Evolutionary conservation across 2,888 invertebrate species (phyloP).

Genomic region (Synanthedon myopaeformis): DNA sequence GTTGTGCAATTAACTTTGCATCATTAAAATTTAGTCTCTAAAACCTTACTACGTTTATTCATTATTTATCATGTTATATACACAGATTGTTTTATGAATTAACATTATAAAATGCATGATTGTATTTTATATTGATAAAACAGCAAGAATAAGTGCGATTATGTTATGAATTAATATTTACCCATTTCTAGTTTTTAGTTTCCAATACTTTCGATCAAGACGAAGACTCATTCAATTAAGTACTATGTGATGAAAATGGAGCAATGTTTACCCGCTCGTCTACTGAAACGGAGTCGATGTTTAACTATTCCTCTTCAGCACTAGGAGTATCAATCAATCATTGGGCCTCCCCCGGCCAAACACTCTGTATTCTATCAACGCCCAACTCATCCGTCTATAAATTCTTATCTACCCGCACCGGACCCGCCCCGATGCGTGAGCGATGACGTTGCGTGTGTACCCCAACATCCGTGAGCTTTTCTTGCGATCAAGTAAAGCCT

Average conservation of each 20-base stretch:
- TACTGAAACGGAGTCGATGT: slow-evolving; percentile 16
- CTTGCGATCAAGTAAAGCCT: slow-evolving; percentile 17
- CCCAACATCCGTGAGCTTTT: slow-evolving; percentile 19
- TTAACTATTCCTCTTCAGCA: slow-evolving; percentile 33
- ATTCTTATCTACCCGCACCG: slow-evolving; percentile 52
- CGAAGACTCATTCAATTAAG: neutral
- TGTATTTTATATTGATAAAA: neutral
- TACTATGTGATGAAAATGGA: slow-evolving; percentile 4
- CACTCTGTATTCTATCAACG: slow-evolving; percentile 56
- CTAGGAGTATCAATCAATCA: slow-evolving; percentile 50
- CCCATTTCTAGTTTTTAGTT: too few species aligned
- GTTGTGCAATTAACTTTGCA: too few species aligned
- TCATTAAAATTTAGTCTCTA: too few species aligned
- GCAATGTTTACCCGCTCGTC: slow-evolving; percentile 9
- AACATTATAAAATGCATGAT: neutral
- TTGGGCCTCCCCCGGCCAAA: slow-evolving; percentile 30
- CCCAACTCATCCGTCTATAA: slow-evolving; percentile 51
- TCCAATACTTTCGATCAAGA: slow-evolving; percentile 6
- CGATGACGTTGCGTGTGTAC: slow-evolving; percentile 50
- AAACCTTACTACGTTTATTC: too few species aligned
- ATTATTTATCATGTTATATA: too few species aligned
- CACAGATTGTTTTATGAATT: too few species aligned
- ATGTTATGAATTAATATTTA: too few species aligned
- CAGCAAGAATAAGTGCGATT: too few species aligned
- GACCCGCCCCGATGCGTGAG: slow-evolving; percentile 41